Base-by-base conservation (phyloP, 2,888 invertebrate genomes). In the Spodoptera littoralis region DNA sequence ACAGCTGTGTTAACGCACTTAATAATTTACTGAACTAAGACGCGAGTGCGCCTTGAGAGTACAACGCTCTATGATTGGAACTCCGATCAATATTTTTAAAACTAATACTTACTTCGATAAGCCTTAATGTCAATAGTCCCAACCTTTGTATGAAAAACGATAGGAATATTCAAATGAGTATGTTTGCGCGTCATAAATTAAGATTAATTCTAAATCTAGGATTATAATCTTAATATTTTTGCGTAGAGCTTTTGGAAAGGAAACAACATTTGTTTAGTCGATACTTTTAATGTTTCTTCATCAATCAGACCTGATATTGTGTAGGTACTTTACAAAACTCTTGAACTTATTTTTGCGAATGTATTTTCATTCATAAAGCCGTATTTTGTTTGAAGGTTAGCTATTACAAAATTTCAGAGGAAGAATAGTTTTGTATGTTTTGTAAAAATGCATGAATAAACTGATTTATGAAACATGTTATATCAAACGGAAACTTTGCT, bases 331-430 rank as follows among this genome's bases (percentile, higher is more conserved):
- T 66, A 11, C 22, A 22, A 49, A 60, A 68, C 44, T 67, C 46
- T 43, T n/a, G 22, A 24, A 36, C n/a, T 43, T 47, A 27, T 61
- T 51, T 44, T 57, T 47, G 36, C 44, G 6, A 43, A 55, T 48
- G 42, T 53, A 49, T 64, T 64, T 69, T 65, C 62, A 72, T 72
- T 69, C 62, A 78, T 58, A 36, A 64, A 65, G 67, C 11, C 49
- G 30, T 54, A 50, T 47, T 58, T 59, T 47, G 41, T 48, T 50
- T 53, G 60, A 56, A 63, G 54, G 47, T 36, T 57, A 54, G 13
- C 24, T 50, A 47, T 58, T 48, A 24, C 56, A 60, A 47, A 66
- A 49, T 42, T 43, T 47, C 44, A 45, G 41, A 53, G 47, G 45
- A 62, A 75, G 44, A 50, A 51, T 49, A n/a, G 48, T 46, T 52